A percentile compares a stretch with the other conserved stretches of the same genome.
Evolutionary conservation across 2,113 vertebrate species (phyloP).

Genomic region (Prochilodus magdalenae): DNA sequence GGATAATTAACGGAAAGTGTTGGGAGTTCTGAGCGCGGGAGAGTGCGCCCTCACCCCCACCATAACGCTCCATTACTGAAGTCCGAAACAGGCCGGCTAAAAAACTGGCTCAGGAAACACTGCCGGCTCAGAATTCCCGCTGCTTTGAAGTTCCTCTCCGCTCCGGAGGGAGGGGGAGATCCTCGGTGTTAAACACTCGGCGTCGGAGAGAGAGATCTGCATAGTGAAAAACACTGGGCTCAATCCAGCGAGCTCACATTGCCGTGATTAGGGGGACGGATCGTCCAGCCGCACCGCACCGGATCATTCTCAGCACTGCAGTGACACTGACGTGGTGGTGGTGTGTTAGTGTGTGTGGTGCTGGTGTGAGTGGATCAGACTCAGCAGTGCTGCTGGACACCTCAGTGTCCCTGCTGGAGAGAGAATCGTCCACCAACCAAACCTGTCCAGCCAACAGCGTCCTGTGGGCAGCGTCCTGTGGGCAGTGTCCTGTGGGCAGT

Average conservation of each 20-base stretch:
- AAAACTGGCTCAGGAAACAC: neutral
- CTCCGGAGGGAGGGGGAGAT: neutral
- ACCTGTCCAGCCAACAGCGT: no score
- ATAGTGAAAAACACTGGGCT: slow-evolving; percentile 57
- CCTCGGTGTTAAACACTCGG: slow-evolving; percentile 61
- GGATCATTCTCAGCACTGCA: no score
- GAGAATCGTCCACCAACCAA: no score
- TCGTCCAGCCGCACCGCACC: slow-evolving; percentile 32
- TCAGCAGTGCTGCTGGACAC: no score
- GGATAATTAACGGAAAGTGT: neutral
- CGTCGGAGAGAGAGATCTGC: slow-evolving; percentile 59
- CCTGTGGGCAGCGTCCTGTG: no score
- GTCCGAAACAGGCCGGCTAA: neutral
- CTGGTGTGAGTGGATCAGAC: no score
- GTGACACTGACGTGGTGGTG: no score
- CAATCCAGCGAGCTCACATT: slow-evolving; percentile 23
- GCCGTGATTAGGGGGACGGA: slow-evolving; percentile 50
- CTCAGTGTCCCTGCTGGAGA: no score
- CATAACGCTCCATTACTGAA: neutral
- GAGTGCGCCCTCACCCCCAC: neutral
- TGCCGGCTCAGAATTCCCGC: neutral
- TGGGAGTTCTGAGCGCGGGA: neutral
- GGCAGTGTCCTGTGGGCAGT: no score
- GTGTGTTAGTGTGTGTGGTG: no score
- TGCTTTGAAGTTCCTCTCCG: neutral